phyloP scores from a whole-genome alignment of 2,888 invertebrate species.

The Galeopsomyia nigrocyanea region DNA sequence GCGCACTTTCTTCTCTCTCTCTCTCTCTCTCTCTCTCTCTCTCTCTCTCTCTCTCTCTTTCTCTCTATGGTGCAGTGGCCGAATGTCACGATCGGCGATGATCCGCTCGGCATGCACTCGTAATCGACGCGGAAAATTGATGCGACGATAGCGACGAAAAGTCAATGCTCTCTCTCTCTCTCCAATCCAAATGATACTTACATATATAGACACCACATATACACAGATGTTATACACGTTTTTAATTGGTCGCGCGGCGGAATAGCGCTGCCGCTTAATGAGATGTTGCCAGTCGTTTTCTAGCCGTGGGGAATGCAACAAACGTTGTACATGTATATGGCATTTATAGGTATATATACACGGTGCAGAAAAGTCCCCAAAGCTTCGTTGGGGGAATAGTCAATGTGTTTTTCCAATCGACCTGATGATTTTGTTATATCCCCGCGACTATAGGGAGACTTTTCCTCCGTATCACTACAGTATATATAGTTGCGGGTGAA shows the following conservation, averaged over 20 bases:
- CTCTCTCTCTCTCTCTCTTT: conserved; percentile 27
- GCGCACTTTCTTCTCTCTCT: conserved; percentile 25
- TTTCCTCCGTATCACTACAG: neutral
- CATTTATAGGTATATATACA: neutral
- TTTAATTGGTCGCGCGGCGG: conserved; percentile 33
- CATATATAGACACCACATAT: neutral
- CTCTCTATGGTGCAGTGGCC: neutral
- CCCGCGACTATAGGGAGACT: neutral
- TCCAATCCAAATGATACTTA: neutral
- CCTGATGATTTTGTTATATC: conserved; percentile 22
- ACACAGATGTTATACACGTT: conserved; percentile 37
- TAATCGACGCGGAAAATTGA: conserved; percentile 35
- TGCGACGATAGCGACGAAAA: neutral
- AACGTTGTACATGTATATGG: neutral
- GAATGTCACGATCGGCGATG: conserved; percentile 35
- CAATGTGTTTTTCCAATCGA: neutral
- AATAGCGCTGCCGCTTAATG: conserved; percentile 29
- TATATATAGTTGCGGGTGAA: conserved; percentile 11
- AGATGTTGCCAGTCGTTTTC: conserved; percentile 16
- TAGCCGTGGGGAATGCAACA: neutral
- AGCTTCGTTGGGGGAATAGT: conserved; percentile 5
- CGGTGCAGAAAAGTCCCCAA: neutral
- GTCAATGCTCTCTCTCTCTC: no score
- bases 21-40: neutral
- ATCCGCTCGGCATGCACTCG: conserved; percentile 10